Evolutionary conservation across 2,797 vertebrate species (phyloP), one percentile per base, ranked within the genome.

Genomic region (Scolopax bukidnonensis): DNA sequence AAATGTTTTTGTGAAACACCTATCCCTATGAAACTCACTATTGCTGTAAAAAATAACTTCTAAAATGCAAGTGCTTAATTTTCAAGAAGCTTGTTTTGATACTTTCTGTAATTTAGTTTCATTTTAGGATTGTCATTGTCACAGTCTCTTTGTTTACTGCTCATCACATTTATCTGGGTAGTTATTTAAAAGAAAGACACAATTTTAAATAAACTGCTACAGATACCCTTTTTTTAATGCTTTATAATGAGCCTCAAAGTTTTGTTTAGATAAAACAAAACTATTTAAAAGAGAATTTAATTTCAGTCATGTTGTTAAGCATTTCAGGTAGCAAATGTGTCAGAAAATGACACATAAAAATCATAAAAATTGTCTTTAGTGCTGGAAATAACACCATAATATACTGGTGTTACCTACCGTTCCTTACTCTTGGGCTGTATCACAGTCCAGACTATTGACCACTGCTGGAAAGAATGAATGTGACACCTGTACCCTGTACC

Each of bases 121-220:
- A 56, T 68, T 69, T 92, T 27, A 33, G 24, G 43, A 73, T 94
- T 90, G 57, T 50, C 45, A 75, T 92, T 89, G 64, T 50, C 56
- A 75, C 45, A 32, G 8, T 70, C 88, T 70, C 16, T 48, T 87
- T 80, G 5, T 60, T 95, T 89, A 85, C 25, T 45, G 51, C n/a
- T 83, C 32, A 81, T 17, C 15, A n/a, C 16, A 38, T 57, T 85
- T 16, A 45, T 70, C 28, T 47, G 18, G 10, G 23, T 73, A 90
- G 76, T 64, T 92, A 30, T 71, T 93, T 73, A n/a, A 78, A 83
- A 78, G 68, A 94, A 91, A 94, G 90, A 64, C 45, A 60, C n/a
- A 60, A 25, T 77, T 79, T 86, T 84, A 93, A 83, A 86, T n/a
- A 84, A 38, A 11, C 16, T 84, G 25, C n/a, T 92, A 54, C 43